Percentiles rank a stretch among this genome's conserved stretches.
Evolutionary conservation across 2,888 invertebrate species (phyloP).

Genomic region (Drosophila basisetae): DNA sequence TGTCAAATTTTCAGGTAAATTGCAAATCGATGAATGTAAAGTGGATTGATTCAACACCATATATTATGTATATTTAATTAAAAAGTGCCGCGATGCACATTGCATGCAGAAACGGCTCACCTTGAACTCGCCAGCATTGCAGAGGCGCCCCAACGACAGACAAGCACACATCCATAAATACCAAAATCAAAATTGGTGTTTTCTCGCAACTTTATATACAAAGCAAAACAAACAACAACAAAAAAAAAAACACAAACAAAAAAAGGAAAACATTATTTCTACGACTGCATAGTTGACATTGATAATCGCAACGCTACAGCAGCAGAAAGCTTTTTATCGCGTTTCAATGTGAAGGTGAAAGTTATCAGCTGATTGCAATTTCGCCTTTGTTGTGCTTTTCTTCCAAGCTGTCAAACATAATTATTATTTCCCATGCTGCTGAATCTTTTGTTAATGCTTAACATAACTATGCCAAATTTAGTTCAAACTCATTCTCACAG

Average conservation of each 20-base stretch:
- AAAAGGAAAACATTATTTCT: neutral
- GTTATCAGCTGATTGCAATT: constrained; percentile 65
- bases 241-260: neutral
- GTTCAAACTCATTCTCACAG: neutral
- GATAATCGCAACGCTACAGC: constrained; percentile 15
- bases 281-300: constrained; percentile 22
- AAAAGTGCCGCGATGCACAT: neutral
- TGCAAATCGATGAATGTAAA: constrained; percentile 52
- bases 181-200: constrained; percentile 19
- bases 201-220: neutral
- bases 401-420: neutral
- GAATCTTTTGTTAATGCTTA: neutral
- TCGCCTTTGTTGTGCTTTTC: constrained; percentile 24
- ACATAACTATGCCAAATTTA: neutral
- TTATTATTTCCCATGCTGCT: constrained; percentile 16
- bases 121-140: constrained; percentile 46
- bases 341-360: constrained; percentile 76
- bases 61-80: constrained; percentile 1
- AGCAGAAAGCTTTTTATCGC: constrained; percentile 34
- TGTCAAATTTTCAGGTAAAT: constrained; percentile 49
- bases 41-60: constrained; percentile 25
- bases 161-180: constrained; percentile 20
- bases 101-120: constrained; percentile 30
- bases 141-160: constrained; percentile 2
- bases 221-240: neutral